Evolutionary conservation across 2,797 vertebrate species (phyloP), one percentile per base, ranked within the genome.

Genomic region (Lithobates sylvaticus): DNA sequence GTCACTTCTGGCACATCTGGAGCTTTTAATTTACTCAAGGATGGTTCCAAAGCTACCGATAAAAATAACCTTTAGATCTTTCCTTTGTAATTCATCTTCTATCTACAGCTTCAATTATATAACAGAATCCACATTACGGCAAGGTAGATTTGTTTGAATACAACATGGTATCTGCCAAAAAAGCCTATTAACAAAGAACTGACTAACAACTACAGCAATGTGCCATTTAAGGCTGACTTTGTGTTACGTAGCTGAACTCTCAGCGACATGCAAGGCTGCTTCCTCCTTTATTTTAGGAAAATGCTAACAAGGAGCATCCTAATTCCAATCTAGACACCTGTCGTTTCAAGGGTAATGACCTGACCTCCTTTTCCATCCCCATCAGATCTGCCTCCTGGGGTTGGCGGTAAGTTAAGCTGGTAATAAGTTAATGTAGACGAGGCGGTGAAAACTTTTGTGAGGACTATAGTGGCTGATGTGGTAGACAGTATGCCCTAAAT

Each of bases 391-490:
- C 68, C 80, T 78, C 58, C 12, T 71, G 80, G 80, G 85, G 73
- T 72, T 73, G 34, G 36, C 83, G 58, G 76, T 79, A 65, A 78
- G 58, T 78, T 61, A 23, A 1, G 54, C 5, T 54, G 50, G 50
- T 1, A 54, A 54, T 21, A 13, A 18, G 16, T 54, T 74, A 87
- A 83, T 83, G 68, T 26, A 39, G 68, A 86, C 3, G 42, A 32
- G 34, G 65, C 61, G 32, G 15, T 23, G 36, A 61, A 86, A 86
- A 86, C 73, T 86, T 86, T 83, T 29, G n/a, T 81, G 74, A 83
- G 74, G 72, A 82, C 47, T 83, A 78, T 76, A 34, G 81, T 80
- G 86, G 86, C 86, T 79, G 76, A 87, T 87, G 81, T 87, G 86
- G 80, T 16, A 87, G 81, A 76, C 81, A 69, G 76, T 44, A 54